Percentiles rank a stretch among this genome's conserved stretches.
Conservation (phyloP, 2,113 vertebrate species). For the Megaptera novaeangliae region DNA sequence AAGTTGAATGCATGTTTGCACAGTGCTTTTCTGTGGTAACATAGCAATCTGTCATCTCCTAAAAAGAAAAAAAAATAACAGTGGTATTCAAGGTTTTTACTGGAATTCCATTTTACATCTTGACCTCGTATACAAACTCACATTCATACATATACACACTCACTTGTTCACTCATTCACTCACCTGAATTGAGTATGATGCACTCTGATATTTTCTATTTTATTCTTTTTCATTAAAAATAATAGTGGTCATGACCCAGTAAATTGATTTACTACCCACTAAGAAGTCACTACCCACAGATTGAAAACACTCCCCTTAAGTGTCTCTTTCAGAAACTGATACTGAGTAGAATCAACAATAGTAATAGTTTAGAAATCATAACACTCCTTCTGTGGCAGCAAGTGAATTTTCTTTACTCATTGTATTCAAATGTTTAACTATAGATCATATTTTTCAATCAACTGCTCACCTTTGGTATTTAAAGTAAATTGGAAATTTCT, state of each 20-base stretch:
- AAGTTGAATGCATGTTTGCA: neutral
- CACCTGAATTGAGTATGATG: neutral
- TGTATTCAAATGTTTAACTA: neutral
- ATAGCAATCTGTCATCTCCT: neutral
- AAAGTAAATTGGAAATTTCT: constrained; percentile 32
- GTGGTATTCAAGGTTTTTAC: neutral
- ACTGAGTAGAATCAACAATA: neutral
- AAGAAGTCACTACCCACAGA: neutral
- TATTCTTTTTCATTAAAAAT: constrained; percentile 24
- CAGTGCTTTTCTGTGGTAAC: neutral
- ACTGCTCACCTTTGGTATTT: neutral
- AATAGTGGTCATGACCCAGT: neutral
- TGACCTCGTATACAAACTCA: neutral
- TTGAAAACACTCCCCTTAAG: neutral
- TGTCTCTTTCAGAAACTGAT: neutral
- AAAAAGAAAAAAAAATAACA: neutral
- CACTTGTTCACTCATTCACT: neutral
- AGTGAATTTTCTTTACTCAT: neutral
- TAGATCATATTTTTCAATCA: neutral
- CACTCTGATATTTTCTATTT: neutral
- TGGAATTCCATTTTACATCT: neutral
- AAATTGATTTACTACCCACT: neutral
- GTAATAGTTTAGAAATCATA: neutral
- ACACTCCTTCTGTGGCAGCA: neutral
- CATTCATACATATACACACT: neutral